A percentile compares a stretch with the other conserved stretches of the same genome.
phyloP scores from a whole-genome alignment of 2,113 vertebrate species.

The Epinephelus cyanopodus region DNA sequence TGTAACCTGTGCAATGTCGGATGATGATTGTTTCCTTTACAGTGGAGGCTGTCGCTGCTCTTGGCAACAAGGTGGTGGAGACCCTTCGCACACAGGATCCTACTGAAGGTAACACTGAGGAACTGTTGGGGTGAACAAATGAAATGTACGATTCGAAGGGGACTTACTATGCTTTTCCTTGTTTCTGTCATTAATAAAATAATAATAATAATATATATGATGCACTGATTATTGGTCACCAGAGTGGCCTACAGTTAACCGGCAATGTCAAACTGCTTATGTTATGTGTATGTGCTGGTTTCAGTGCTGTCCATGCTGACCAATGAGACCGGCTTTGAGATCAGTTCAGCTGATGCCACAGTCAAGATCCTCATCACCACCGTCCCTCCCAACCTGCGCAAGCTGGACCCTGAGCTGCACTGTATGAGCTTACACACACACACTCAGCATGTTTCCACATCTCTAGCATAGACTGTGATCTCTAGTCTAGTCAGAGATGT shows the following conservation, averaged over 20 bases:
- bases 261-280: neutral
- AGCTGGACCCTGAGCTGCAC: constrained; percentile 95
- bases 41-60: constrained; percentile 97
- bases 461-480: neutral
- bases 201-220: too few relatives aligned
- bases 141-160: too few relatives aligned
- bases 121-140: too few relatives aligned
- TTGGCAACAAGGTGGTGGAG: constrained; percentile 97
- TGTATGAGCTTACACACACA: constrained; percentile 78
- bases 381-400: constrained; percentile 96
- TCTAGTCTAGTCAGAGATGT: neutral
- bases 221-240: neutral
- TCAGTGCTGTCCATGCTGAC: constrained; percentile 97
- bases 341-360: constrained; percentile 94
- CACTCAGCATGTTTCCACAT: neutral
- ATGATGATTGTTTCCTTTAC: neutral
- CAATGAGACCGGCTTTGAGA: constrained; percentile 97
- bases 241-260: neutral
- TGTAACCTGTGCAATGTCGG: neutral
- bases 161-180: too few relatives aligned
- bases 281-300: neutral
- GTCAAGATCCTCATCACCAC: constrained; percentile 99
- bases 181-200: too few relatives aligned
- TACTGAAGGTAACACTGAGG: constrained; percentile 87
- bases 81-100: constrained; percentile 94